Base-by-base conservation (phyloP, 2,113 vertebrate genomes). In the Mustela lutreola region DNA sequence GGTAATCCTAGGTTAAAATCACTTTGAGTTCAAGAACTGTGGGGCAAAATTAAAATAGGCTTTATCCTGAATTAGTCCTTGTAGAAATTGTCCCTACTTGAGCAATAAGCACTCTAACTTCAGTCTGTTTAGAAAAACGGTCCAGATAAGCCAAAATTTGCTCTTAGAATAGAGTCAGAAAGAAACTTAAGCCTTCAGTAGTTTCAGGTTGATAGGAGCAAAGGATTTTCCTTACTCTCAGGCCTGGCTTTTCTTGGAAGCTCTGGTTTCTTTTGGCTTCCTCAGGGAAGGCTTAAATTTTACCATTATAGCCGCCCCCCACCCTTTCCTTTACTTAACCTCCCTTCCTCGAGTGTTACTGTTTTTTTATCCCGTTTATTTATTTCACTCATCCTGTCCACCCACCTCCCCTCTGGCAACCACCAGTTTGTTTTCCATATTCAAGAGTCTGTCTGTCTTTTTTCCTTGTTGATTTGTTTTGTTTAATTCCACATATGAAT, bases 21-120 rank as follows among this genome's bases (percentile, higher is more conserved):
- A 70, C 62, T 70, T 95, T 93, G 91, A 89, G 56, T 82, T 94
- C 67, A 97, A 91, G 73, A 92, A 89, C 87, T 85, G 5, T 60
- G 33, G 76, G 85, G 31, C 81, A 63, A 84, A 92, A 42, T 90
- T 79, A 95, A 94, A 95, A 73, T 81, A 84, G 62, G 67, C 80
- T 12, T 89, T 24, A 86, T n/a, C 33, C 82, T 78, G 58, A 95
- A 70, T 48, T 28, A 42, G 71, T 33, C 56, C 48, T 90, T 95
- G 10, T 75, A 89, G 75, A 91, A 86, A 53, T 87, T 78, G 82
- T 26, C 28, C 24, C 53, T 92, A 58, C 28, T 95, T 84, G 19
- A 93, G 45, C 79, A 65, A 33, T 84, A 75, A 90, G 48, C 71
- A 90, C 2, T 95, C 22, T 85, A 94, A 71, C 63, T 94, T 67